Evolutionary conservation across 2,888 invertebrate genomes (phyloP).

Genomic region (Calephelis perditalis): DNA sequence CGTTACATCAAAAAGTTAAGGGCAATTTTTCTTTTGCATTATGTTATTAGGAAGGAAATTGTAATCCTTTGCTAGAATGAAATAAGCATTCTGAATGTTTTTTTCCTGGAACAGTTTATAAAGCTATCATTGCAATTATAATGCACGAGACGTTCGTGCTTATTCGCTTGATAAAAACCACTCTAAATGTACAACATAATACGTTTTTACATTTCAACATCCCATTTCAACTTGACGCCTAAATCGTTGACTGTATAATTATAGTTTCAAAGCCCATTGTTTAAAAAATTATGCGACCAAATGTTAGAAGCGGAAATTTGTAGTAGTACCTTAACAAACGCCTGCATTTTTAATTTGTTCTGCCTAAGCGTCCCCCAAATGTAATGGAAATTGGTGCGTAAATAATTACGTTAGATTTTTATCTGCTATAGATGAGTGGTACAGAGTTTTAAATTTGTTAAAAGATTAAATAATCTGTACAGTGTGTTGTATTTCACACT

Average conservation of each 20-base stretch:
- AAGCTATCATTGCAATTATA: constrained; percentile 11
- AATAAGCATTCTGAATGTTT: neutral
- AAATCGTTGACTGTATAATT: constrained; percentile 58
- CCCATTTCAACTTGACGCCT: constrained; percentile 52
- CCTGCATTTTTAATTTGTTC: constrained; percentile 6
- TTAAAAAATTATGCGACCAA: constrained; percentile 37
- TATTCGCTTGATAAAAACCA: constrained; percentile 13
- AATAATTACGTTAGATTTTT: constrained; percentile 11
- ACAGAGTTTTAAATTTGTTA: constrained; percentile 7
- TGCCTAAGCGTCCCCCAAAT: constrained; percentile 2
- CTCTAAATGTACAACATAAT: constrained; percentile 30
- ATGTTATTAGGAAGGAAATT: neutral
- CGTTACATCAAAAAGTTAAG: neutral
- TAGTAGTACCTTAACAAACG: constrained; percentile 8
- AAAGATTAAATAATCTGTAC: constrained; percentile 5
- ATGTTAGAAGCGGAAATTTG: constrained; percentile 28
- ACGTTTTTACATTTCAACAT: constrained; percentile 42
- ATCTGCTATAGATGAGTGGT: constrained; percentile 7
- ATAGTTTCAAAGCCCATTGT: constrained; percentile 48
- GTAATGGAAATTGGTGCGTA: constrained; percentile 2
- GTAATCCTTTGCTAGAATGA: neutral
- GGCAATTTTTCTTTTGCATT: neutral
- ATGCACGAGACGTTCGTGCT: constrained; percentile 7
- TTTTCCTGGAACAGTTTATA: constrained; percentile 13
- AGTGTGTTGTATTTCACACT: constrained; percentile 3